Percentiles rank a stretch among this genome's conserved stretches.
These are phyloP conservation scores for Carassius carassius DNA, from an alignment of 2,113 vertebrate species.

Conservation along the genomic window DNA sequence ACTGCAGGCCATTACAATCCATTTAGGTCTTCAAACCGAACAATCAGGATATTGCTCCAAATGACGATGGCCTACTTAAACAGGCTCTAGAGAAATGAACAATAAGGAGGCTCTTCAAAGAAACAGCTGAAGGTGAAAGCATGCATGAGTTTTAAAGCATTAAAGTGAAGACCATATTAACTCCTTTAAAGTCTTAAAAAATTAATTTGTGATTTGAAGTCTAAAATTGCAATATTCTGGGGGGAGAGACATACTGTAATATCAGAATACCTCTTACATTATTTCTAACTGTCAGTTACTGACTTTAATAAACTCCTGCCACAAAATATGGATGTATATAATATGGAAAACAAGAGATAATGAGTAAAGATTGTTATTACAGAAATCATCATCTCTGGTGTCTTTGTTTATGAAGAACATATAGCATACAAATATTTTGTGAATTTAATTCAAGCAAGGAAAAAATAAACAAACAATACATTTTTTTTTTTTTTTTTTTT, in stretches of 20 bases:
- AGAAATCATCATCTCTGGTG: too few species aligned
- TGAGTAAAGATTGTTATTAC: too few species aligned
- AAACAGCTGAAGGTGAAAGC: conserved; percentile 47
- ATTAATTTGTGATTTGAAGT: conserved; percentile 42
- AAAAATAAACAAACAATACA: too few species aligned
- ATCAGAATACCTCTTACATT: background rate
- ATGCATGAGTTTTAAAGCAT: conserved; percentile 10
- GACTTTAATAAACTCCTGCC: background rate
- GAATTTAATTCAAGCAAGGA: too few species aligned
- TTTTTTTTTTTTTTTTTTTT: too few species aligned
- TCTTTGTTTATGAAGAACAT: too few species aligned
- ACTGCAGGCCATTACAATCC: conserved; percentile 18
- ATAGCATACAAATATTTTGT: too few species aligned
- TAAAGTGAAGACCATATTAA: conserved; percentile 51
- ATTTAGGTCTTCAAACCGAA: conserved; percentile 20
- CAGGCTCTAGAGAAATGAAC: conserved; percentile 28
- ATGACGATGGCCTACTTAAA: conserved; percentile 34
- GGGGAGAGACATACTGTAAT: background rate
- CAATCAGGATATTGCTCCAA: conserved; percentile 31
- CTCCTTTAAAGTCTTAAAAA: background rate
- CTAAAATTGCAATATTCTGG: background rate
- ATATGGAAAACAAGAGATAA: too few species aligned
- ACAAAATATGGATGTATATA: background rate
- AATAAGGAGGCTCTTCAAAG: conserved; percentile 20
- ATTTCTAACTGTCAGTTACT: background rate